A percentile compares a stretch with the other conserved stretches of the same genome.
Conservation (phyloP, 2,797 vertebrate species). For the Sebastolobus alascanus region DNA sequence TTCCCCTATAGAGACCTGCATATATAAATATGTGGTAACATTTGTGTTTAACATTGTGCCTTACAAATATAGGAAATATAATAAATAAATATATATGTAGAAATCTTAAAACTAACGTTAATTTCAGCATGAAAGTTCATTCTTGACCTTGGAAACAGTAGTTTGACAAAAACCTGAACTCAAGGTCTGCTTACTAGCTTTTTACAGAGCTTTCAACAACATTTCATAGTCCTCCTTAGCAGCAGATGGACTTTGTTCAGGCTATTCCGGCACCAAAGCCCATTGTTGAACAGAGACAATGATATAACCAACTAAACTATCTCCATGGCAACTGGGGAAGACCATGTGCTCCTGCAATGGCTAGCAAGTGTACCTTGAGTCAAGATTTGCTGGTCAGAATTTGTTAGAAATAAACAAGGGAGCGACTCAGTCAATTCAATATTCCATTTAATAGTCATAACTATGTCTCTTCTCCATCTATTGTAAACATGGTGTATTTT, state of each 20-base stretch:
- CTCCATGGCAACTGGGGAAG: slow-evolving; percentile 22
- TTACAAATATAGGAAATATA: too few relatives aligned
- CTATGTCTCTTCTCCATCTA: slow-evolving; percentile 81
- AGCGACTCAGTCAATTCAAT: slow-evolving; percentile 66
- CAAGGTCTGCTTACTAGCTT: neutral
- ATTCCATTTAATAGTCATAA: slow-evolving; percentile 84
- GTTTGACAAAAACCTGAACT: slow-evolving; percentile 10
- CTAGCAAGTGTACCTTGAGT: neutral
- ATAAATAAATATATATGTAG: neutral
- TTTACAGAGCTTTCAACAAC: slow-evolving; percentile 3
- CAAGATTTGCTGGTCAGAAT: neutral
- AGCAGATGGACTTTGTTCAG: slow-evolving; percentile 2
- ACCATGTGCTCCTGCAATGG: neutral
- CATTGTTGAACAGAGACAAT: neutral
- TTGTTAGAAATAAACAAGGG: slow-evolving; percentile 14
- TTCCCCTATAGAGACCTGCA: too few relatives aligned
- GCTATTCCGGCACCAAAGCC: neutral
- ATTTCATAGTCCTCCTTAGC: slow-evolving; percentile 5
- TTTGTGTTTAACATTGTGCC: too few relatives aligned
- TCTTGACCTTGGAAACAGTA: neutral
- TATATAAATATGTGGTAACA: too few relatives aligned
- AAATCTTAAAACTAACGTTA: too few relatives aligned
- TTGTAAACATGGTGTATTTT: slow-evolving; percentile 84
- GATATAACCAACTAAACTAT: neutral
- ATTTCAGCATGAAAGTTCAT: neutral